Evolutionary conservation across 1,140 invertebrate genomes (phyloP).

Genomic region (Eueides isabella): DNA sequence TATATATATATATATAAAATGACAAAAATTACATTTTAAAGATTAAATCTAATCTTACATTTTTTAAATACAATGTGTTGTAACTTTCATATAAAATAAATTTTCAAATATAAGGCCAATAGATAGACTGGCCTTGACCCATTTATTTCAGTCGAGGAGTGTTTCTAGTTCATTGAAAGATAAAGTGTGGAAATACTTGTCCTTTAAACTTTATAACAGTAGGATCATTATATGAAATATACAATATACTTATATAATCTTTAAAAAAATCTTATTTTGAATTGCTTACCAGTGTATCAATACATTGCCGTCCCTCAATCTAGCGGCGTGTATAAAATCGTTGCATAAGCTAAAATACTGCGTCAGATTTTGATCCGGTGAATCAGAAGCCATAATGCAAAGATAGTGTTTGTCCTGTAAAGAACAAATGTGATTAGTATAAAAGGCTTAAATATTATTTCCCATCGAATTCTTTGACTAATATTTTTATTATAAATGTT

Average conservation of each 20-base stretch:
- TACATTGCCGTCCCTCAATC: constrained; percentile 94
- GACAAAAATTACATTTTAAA: too few relatives aligned
- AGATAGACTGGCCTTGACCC: constrained; percentile 26
- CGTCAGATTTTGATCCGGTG: constrained; percentile 94
- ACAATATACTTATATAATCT: neutral
- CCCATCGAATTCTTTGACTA: neutral
- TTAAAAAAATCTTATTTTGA: neutral
- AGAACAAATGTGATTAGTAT: constrained; percentile 38
- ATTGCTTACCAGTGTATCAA: constrained; percentile 95
- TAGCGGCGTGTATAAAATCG: constrained; percentile 97
- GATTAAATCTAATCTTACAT: too few relatives aligned
- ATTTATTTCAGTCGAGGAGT: constrained; percentile 11
- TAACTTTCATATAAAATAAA: neutral
- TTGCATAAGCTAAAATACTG: constrained; percentile 97
- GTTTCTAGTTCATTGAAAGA: constrained; percentile 1
- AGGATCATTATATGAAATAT: neutral
- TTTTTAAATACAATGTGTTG: neutral
- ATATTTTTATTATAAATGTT: neutral
- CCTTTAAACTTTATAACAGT: neutral
- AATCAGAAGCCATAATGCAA: constrained; percentile 96
- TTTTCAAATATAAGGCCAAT: constrained; percentile 14
- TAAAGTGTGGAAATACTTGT: neutral
- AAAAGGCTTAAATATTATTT: neutral
- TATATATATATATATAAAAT: too few relatives aligned
- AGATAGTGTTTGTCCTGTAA: constrained; percentile 96